Evolutionary conservation across 2,797 vertebrate genomes (phyloP).

Genomic region (Monodelphis domestica): DNA sequence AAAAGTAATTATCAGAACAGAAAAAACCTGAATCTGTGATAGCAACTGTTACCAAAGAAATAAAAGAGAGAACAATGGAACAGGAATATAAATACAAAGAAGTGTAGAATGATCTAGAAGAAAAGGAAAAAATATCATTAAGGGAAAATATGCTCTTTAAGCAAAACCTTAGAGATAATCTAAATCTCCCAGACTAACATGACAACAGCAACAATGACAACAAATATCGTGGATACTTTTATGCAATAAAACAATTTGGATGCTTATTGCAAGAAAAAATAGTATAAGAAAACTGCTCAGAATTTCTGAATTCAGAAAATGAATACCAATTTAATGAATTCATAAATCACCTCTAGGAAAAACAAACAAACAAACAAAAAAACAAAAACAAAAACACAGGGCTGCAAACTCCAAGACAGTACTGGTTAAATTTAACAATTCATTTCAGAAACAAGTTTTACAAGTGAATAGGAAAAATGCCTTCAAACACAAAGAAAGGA

Average conservation of each 20-base stretch:
- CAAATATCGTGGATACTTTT: not conserved
- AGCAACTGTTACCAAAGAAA: not conserved
- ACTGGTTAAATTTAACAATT: not conserved
- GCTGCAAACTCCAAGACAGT: not conserved
- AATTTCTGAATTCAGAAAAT: not conserved
- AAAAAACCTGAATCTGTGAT: not conserved
- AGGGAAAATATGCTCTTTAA: not conserved
- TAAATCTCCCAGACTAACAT: not conserved
- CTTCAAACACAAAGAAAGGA: not conserved
- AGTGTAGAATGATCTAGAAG: not conserved
- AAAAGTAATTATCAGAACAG: not conserved
- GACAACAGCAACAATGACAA: not conserved
- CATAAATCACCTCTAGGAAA: not conserved
- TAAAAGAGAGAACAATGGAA: not conserved
- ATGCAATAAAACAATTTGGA: too few species aligned
- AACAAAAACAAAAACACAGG: not conserved
- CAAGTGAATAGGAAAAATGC: not conserved
- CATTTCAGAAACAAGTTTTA: not conserved
- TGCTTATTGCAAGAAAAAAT: too few species aligned
- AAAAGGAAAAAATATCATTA: not conserved
- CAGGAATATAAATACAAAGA: not conserved
- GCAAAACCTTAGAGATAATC: not conserved
- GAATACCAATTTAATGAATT: not conserved
- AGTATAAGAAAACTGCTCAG: not conserved
- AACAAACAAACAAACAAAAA: not conserved